A percentile compares a stretch with the other conserved stretches of the same genome.
Conservation (phyloP, 2,113 vertebrate genomes). For the Nymphicus hollandicus region DNA sequence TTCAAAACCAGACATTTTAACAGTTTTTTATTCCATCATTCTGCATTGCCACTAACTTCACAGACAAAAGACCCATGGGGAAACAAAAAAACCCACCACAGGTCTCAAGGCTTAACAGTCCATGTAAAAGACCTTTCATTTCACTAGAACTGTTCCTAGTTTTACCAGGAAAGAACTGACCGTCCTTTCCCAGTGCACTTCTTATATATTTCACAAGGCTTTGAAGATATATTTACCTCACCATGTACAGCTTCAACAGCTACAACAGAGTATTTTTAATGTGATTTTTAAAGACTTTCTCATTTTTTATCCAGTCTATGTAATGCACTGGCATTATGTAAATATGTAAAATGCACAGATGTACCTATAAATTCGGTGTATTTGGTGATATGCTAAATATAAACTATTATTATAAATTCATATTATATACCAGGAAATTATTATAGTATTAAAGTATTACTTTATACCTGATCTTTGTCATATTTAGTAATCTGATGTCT, state of each 20-base stretch:
- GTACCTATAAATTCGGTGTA: neutral
- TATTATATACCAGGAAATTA: neutral
- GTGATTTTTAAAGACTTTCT: neutral
- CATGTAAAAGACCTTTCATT: neutral
- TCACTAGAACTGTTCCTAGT: neutral
- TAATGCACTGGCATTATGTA: neutral
- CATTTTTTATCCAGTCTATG: neutral
- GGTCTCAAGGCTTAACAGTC: neutral
- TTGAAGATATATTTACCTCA: neutral
- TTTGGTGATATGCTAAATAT: neutral
- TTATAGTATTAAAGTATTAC: neutral
- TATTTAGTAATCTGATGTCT: neutral
- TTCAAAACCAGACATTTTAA: neutral
- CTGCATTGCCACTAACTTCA: neutral
- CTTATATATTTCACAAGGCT: neutral
- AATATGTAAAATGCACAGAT: neutral
- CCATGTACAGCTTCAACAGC: neutral
- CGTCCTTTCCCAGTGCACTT: neutral
- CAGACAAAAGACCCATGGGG: neutral
- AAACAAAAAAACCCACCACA: neutral
- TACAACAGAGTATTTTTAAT: neutral
- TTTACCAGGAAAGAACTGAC: neutral
- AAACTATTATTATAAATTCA: neutral
- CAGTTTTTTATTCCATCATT: slow-evolving; percentile 17
- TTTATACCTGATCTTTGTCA: neutral